Conservation (phyloP, 2,797 vertebrate species). For the Xenopus petersii region DNA sequence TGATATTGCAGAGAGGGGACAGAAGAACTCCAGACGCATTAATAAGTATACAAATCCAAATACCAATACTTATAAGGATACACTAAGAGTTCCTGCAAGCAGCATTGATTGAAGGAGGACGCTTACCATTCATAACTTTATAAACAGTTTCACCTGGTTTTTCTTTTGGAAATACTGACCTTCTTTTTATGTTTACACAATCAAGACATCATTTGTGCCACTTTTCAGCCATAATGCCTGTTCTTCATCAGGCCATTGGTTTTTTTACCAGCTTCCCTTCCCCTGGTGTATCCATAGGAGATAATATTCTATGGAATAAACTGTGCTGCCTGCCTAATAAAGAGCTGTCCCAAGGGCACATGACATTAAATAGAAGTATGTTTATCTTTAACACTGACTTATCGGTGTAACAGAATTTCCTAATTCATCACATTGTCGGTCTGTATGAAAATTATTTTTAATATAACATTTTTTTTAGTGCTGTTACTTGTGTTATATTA, state of each 20-base stretch:
- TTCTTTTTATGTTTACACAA: conserved; percentile 17
- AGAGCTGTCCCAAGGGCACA: background rate
- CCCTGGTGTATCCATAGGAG: background rate
- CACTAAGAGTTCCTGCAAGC: conserved; percentile 23
- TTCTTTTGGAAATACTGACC: conserved; percentile 33
- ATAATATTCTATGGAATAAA: background rate
- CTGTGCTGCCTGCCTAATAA: background rate
- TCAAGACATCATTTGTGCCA: conserved; percentile 13
- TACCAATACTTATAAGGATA: conserved; percentile 46
- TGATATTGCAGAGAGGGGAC: conserved; percentile 12
- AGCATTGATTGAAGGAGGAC: conserved; percentile 37
- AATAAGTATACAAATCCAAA: conserved; percentile 43
- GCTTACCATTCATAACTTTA: conserved; percentile 36
- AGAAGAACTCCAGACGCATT: conserved; percentile 39
- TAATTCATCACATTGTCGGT: too few relatives aligned
- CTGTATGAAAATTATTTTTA: too few relatives aligned
- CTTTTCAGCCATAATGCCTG: conserved; percentile 9
- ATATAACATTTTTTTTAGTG: too few relatives aligned
- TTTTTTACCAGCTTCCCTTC: background rate
- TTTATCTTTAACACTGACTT: too few relatives aligned
- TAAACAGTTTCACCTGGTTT: conserved; percentile 33
- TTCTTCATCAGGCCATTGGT: conserved; percentile 8
- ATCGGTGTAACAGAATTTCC: too few relatives aligned
- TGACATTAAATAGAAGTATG: too few relatives aligned
- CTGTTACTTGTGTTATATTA: too few relatives aligned